These are phyloP conservation scores for Platypus cylindrus DNA, from an alignment of 2,888 invertebrate genomes.

Conservation along the genomic window DNA sequence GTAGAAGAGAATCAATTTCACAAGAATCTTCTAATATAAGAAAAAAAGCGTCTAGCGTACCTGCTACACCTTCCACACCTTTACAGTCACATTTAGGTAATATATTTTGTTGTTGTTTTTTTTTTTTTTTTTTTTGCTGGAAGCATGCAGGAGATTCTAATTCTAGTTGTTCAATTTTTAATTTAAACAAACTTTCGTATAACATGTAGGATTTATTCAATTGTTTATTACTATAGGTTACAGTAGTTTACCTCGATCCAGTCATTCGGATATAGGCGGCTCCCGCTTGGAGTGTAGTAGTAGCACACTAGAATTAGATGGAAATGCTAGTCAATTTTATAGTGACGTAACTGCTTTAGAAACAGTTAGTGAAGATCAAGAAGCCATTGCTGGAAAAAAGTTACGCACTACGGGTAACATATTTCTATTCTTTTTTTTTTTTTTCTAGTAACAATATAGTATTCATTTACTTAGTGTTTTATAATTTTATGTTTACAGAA, in stretches of 20 bases:
- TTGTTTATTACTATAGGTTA: conserved; percentile 50
- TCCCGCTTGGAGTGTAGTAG: conserved; percentile 33
- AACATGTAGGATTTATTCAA: no score
- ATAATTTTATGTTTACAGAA: conserved; percentile 24
- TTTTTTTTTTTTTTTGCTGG: no score
- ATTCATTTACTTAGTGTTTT: background rate
- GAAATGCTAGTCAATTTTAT: conserved; percentile 27
- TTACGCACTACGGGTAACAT: conserved; percentile 31
- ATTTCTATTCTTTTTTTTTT: background rate
- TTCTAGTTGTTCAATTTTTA: background rate
- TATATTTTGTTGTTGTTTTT: conserved; percentile 7
- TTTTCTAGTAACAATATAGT: conserved; percentile 1
- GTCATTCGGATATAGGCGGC: conserved; percentile 54
- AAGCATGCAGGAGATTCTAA: no score
- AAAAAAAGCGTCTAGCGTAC: conserved; percentile 76
- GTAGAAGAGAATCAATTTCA: conserved; percentile 43
- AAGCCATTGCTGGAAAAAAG: conserved; percentile 33
- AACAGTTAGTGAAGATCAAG: conserved; percentile 58
- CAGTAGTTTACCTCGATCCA: conserved; percentile 73
- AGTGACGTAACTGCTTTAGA: conserved; percentile 44
- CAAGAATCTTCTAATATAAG: conserved; percentile 42
- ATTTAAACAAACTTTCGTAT: conserved; percentile 14
- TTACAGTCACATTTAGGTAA: conserved; percentile 57
- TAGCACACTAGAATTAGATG: conserved; percentile 32
- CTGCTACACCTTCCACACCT: conserved; percentile 77